A percentile compares a stretch with the other conserved stretches of the same genome.
phyloP scores from a whole-genome alignment of 2,888 invertebrate species.

The Tenthredo notha region DNA sequence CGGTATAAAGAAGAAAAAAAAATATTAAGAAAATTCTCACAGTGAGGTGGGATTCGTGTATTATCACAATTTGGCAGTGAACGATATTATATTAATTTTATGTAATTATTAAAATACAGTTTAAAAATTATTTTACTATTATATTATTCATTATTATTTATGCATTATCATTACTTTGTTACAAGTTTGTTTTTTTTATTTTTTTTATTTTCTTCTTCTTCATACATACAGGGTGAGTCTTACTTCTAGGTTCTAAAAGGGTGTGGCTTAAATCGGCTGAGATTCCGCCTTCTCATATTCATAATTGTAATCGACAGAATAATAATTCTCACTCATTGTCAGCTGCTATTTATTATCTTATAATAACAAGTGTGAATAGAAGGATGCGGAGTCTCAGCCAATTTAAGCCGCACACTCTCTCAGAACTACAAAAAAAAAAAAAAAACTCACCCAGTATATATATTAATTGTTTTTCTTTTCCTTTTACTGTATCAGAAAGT shows the following conservation, averaged over 20 bases:
- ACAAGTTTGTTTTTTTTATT: neutral
- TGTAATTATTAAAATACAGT: constrained; percentile 66
- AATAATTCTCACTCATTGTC: too few species aligned
- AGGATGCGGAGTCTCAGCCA: too few species aligned
- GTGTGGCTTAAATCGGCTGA: too few species aligned
- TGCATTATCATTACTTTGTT: constrained; percentile 58
- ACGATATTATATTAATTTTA: constrained; percentile 67
- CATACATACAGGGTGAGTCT: too few species aligned
- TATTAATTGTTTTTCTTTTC: neutral
- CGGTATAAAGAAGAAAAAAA: neutral
- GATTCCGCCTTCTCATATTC: too few species aligned
- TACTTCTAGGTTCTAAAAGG: too few species aligned
- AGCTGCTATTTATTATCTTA: too few species aligned
- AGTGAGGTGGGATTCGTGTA: constrained; percentile 62
- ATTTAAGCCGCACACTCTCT: too few species aligned
- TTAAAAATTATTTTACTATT: constrained; percentile 53
- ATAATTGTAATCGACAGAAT: too few species aligned
- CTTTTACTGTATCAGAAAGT: neutral
- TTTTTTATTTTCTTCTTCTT: too few species aligned
- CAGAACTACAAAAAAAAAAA: too few species aligned
- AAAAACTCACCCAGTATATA: neutral
- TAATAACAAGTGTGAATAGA: too few species aligned
- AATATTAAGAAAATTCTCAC: constrained; percentile 8
- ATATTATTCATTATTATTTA: constrained; percentile 60
- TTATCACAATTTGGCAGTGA: constrained; percentile 79